Percentiles rank a stretch among this genome's conserved stretches.
These are phyloP conservation scores for Bubo scandiacus DNA, from an alignment of 2,113 vertebrate species.

Conservation along the genomic window DNA sequence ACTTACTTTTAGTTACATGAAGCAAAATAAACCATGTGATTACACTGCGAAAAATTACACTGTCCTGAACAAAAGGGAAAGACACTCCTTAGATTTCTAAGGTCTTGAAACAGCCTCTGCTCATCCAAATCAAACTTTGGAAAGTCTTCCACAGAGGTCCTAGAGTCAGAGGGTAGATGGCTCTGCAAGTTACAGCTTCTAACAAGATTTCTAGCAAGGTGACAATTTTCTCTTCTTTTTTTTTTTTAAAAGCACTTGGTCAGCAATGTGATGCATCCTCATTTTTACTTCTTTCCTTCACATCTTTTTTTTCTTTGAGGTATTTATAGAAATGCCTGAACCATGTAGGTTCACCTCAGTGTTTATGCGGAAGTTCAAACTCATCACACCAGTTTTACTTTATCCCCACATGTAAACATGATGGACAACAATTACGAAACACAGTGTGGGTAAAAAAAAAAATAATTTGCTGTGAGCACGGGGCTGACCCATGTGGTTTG, in stretches of 20 bases:
- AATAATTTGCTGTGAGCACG: fast-evolving
- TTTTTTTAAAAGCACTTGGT: not conserved
- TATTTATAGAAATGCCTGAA: not conserved
- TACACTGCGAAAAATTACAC: not conserved
- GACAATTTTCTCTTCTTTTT: not conserved
- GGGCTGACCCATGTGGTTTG: not conserved
- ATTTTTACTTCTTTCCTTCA: not conserved
- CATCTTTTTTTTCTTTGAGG: not conserved
- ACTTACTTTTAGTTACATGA: not conserved
- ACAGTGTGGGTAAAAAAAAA: not conserved
- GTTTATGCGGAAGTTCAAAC: not conserved
- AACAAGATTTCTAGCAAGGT: not conserved
- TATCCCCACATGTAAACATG: not conserved
- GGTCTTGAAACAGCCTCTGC: not conserved
- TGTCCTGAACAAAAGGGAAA: not conserved
- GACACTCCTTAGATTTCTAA: not conserved
- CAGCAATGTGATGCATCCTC: not conserved
- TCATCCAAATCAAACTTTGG: not conserved
- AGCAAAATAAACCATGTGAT: not conserved
- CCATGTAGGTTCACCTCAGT: not conserved
- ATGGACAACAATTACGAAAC: not conserved
- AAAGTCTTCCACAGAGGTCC: not conserved
- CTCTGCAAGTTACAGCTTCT: not conserved
- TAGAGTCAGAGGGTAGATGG: not conserved
- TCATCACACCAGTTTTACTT: not conserved